Evolutionary conservation across 2,888 invertebrate genomes (phyloP), one percentile per base, ranked within the genome.

Genomic region (Brenthis ino): DNA sequence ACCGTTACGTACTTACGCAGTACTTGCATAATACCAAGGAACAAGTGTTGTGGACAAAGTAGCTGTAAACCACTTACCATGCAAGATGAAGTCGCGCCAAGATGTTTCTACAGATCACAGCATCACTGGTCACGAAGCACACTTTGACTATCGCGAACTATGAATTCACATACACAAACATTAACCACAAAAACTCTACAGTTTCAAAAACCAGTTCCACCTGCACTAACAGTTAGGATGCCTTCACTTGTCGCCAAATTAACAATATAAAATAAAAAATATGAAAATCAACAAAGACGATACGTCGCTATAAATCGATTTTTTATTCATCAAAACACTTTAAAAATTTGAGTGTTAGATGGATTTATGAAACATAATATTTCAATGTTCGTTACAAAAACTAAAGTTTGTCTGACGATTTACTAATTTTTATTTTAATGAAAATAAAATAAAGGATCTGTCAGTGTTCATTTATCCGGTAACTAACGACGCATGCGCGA

Each of bases 161-260:
- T 67, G 58, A 53, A 57, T 67, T 54, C 67, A 67, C 67, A 69
- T 68, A 68, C 67, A 87, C 83, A 85, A 83, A 88, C 81, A 85
- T 71, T 72, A 73, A 75, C 74, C 73, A 84, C 84, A 87, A 86
- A 88, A 87, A 87, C 83, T 79, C 84, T 88, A 89, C 88, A 87
- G 89, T 81, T 81, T 77, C 79, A 73, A 80, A 84, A 91, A 91
- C 91, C 87, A 81, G 89, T 91, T 89, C 81, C 80, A 76, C 77
- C 75, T 74, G 75, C 80, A 83, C 80, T 79, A 79, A 79, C 81
- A 84, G 84, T 78, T 78, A 82, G 81, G 81, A 79, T 74, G 76
- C 75, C 76, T 78, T 82, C 86, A 88, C 86, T 88, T 88, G 85
- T 89, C 87, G 90, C 86, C 69, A 88, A 89, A 87, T 85, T 82